These are phyloP conservation scores for Patella caerulea DNA, from an alignment of 2,888 invertebrate genomes.

Conservation along the genomic window DNA sequence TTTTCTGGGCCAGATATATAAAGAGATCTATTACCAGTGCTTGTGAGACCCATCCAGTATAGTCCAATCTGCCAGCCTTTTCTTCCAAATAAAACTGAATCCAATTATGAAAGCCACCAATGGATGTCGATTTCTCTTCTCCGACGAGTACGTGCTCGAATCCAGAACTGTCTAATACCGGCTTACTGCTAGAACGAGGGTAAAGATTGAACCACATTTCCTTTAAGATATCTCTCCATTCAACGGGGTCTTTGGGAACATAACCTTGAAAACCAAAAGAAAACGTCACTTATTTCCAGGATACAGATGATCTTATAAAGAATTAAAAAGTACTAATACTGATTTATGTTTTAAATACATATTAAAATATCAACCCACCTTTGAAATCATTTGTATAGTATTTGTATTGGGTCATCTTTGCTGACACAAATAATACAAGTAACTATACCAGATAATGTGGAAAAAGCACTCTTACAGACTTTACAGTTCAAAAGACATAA, in stretches of 20 bases:
- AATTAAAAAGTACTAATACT: too few species aligned
- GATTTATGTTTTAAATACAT: too few species aligned
- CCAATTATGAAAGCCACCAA: slow-evolving; percentile 92
- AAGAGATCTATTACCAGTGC: background rate
- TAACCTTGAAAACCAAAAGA: slow-evolving; percentile 14
- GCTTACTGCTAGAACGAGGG: slow-evolving; percentile 78
- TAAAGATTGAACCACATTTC: slow-evolving; percentile 80
- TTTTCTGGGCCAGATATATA: background rate
- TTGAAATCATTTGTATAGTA: too few species aligned
- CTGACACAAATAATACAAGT: too few species aligned
- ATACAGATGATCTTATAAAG: too few species aligned
- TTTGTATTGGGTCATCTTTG: too few species aligned
- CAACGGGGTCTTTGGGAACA: slow-evolving; percentile 10
- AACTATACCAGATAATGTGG: too few species aligned
- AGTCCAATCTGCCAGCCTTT: slow-evolving; percentile 50
- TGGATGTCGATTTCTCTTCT: slow-evolving; percentile 76
- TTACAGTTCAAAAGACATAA: too few species aligned
- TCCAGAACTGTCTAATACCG: slow-evolving; percentile 86
- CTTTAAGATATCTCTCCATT: slow-evolving; percentile 65
- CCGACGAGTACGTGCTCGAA: slow-evolving; percentile 94
- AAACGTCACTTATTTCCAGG: too few species aligned
- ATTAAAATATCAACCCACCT: too few species aligned
- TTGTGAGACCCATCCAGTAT: slow-evolving; percentile 47
- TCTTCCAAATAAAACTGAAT: slow-evolving; percentile 87
- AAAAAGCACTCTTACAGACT: too few species aligned